Evolutionary conservation across 64 coral and sea anemone species (phyloP), one percentile per base, ranked within the genome.

Genomic region (Dendrophyllia cribrosa): DNA sequence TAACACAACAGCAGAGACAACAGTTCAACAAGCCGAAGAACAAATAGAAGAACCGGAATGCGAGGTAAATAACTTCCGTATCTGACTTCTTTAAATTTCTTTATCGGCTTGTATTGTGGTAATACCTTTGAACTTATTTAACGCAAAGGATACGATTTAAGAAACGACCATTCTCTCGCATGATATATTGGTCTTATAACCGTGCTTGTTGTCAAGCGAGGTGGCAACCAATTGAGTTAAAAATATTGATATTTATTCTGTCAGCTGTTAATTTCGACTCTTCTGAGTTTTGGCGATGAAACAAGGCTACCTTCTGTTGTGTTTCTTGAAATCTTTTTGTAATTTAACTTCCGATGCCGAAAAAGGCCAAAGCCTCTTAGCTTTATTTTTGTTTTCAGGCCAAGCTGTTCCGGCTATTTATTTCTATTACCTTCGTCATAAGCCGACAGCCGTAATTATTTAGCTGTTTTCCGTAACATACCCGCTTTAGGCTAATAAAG

Each of bases 31-130:
- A 79, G 95, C 84, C 7, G 95, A 97, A 71, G 72, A 94, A 59
- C 83, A 89, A 74, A 97, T 97, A 71, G 88, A 97, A 62, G 93
- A 89, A 62, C 91, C 91, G 15, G 83, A 93, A 56, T 86, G 91
- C 49, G 74, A 93, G 91, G 91, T 93, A 78, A 87, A 50, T n/a
- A 65, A 87, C 65, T 83, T 61, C 47, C 19, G 61, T 78, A 53
- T 89, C 46, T 49, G 61, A 16, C 70, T 91, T 91, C 19, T 83
- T 21, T 23, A 26, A 7, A 51, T 65, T 21, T 48, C 11, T 34
- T 50, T 55, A 86, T 86, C 44, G 25, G 83, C 51, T 86, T 9
- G 24, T 5, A 51, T 76, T 52, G 11, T 76, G 20, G 77, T 53
- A 7, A 17, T 82, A 12, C 59, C 78, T 45, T 46, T 64, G 14